These are phyloP conservation scores for Microcebus ravelobensis DNA, from an alignment of 2,113 vertebrate genomes.

Conservation along the genomic window DNA sequence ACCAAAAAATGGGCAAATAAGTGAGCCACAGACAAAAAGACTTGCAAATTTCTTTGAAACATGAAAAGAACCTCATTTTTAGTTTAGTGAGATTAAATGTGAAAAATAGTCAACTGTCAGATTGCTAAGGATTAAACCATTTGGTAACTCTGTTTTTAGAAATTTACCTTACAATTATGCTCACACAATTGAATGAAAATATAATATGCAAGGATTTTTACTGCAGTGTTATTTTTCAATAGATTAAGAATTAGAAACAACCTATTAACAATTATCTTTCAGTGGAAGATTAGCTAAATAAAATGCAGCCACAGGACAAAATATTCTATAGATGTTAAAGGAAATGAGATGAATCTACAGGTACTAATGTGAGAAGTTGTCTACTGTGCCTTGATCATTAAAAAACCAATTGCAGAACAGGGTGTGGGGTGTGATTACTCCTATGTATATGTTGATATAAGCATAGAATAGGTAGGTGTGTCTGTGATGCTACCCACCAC, in stretches of 20 bases:
- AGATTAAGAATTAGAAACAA: slow-evolving; percentile 21
- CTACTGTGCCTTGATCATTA: background rate
- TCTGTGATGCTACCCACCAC: accelerated
- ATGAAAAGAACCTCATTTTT: background rate
- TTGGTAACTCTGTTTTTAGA: slow-evolving; percentile 33
- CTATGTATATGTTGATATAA: accelerated
- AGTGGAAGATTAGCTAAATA: background rate
- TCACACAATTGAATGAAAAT: slow-evolving; percentile 6
- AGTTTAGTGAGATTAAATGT: slow-evolving; percentile 28
- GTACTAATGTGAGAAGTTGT: background rate
- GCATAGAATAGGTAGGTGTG: background rate
- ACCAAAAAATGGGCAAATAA: background rate
- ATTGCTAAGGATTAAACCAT: background rate
- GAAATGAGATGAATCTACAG: background rate
- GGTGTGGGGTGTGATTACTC: background rate
- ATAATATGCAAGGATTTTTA: background rate
- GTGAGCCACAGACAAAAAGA: background rate
- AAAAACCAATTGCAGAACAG: background rate
- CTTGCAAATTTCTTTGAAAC: background rate
- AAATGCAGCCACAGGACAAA: background rate
- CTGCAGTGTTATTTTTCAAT: background rate
- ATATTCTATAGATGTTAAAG: background rate
- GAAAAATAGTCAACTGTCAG: background rate
- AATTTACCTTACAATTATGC: slow-evolving; percentile 40
- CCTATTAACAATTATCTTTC: background rate